These are phyloP conservation scores for Mus caroli DNA, from an alignment of 2,797 vertebrate species.

Conservation along the genomic window DNA sequence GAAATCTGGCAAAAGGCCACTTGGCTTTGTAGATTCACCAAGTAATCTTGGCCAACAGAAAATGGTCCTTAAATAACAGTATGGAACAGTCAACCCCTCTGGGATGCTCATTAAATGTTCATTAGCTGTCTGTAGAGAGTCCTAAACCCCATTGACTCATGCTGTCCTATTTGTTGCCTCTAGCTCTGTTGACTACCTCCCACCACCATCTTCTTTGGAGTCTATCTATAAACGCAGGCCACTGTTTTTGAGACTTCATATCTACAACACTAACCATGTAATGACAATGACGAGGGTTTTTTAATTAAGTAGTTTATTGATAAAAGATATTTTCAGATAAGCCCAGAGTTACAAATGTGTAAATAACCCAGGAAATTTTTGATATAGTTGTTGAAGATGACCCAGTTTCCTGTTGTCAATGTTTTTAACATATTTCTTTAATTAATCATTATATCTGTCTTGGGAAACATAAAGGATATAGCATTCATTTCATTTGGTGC, in stretches of 20 bases:
- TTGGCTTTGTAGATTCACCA: slow-evolving; percentile 56
- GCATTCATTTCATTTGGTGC: neutral
- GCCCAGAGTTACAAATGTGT: neutral
- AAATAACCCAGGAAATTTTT: neutral
- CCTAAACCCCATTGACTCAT: neutral
- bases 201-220: neutral
- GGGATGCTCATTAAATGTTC: slow-evolving; percentile 65
- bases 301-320: neutral
- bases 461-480: neutral
- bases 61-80: slow-evolving; percentile 34
- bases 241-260: slow-evolving; percentile 30
- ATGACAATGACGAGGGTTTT: slow-evolving; percentile 35
- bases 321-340: slow-evolving; percentile 39
- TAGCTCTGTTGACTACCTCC: neutral
- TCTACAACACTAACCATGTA: slow-evolving; percentile 12
- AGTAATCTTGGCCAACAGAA: slow-evolving; percentile 57
- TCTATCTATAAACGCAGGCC: neutral
- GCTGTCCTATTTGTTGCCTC: neutral
- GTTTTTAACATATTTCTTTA: neutral
- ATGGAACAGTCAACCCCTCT: slow-evolving; percentile 63
- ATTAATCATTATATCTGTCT: slow-evolving; percentile 19
- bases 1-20: slow-evolving; percentile 65
- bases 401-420: neutral
- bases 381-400: neutral
- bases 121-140: slow-evolving; percentile 40